Evolutionary conservation across 2,888 invertebrate species (phyloP), one percentile per base, ranked within the genome.

Genomic region (Germaria angustata): DNA sequence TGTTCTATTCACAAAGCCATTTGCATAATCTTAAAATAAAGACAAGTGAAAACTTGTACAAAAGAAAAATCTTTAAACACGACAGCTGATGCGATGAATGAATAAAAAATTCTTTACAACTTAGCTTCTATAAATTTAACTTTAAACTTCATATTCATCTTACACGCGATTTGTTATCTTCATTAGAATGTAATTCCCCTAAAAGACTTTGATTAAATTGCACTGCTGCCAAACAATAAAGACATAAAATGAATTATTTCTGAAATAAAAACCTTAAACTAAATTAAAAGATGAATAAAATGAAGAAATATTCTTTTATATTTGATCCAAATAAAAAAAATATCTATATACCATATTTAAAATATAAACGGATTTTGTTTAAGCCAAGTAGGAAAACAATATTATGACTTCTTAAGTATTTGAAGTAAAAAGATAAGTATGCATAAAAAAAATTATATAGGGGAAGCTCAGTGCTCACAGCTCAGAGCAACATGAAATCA

Each of bases 281-380:
- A 20, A 36, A 46, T 49, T 11, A n/a, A 28, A 75, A 36, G 34
- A 46, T 36, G 39, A 51, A 46, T 55, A 49, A 69, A 17, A 7
- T 7, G 17, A 6, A 17, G n/a, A 57, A 63, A 63, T 22, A 20
- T 34, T 61, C 57, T 39, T 51, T 39, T 59, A 49, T 61, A 51
- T 72, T 51, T 11, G 15, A 39, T 41, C 41, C 44, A 55, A 22
- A 1, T 20, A 15, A 34, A n/a, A n/a, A n/a, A n/a, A n/a, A n/a
- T n/a, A n/a, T n/a, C n/a, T n/a, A n/a, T n/a, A n/a, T n/a, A n/a
- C n/a, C n/a, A n/a, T n/a, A n/a, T n/a, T n/a, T n/a, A n/a, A n/a
- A n/a, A 63, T 51, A 24, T 69, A 63, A 63, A 36, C 28, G 46
- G 63, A 71, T 78, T 78, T 69, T 69, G 44, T 69, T 78, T 63